Base-by-base conservation (phyloP, 2,113 vertebrate species). In the Nettapus auritus region DNA sequence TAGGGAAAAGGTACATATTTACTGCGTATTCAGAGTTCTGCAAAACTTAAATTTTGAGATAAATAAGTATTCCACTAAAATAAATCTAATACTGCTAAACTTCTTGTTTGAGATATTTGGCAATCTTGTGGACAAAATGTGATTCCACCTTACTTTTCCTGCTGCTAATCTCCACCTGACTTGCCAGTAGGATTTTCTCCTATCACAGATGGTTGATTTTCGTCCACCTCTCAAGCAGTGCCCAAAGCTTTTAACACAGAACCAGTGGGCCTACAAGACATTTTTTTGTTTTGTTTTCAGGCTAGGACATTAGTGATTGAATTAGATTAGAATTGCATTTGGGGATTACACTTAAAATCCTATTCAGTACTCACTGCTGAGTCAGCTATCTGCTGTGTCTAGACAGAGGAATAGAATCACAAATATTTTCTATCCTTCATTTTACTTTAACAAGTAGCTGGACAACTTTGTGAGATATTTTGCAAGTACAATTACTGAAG, bases 301-400 rank as follows among this genome's bases (percentile, higher is more conserved):
- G 18, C 42, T 68, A 46, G 88, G 59, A 67, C 79, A 80, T 63
- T 79, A 76, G 55, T 59, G 29, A 8, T 52, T n/a, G n/a, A n/a
- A n/a, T n/a, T n/a, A n/a, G n/a, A n/a, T n/a, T n/a, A n/a, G n/a
- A 78, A 75, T 33, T 76, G 69, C 42, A 40, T 68, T n/a, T 64
- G n/a, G 31, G 73, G 44, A 90, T 93, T 90, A 82, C 15, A 77
- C 40, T 44, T 55, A 44, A 87, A 89, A 89, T 93, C 82, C 66
- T 56, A 40, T 29, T 70, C 40, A 18, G 28, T 76, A 8, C 48
- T 66, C 42, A 29, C 34, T 50, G 76, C 90, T 88, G 88, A 86
- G 38, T 94, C 86, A 79, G 23, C 53, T 64, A 22, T 74, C 48
- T 79, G 52, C n/a, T 90, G 57, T n/a, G 71, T 36, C 16, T 66